These are phyloP conservation scores for Philonicus albiceps DNA, from an alignment of 2,888 invertebrate genomes.

Conservation along the genomic window DNA sequence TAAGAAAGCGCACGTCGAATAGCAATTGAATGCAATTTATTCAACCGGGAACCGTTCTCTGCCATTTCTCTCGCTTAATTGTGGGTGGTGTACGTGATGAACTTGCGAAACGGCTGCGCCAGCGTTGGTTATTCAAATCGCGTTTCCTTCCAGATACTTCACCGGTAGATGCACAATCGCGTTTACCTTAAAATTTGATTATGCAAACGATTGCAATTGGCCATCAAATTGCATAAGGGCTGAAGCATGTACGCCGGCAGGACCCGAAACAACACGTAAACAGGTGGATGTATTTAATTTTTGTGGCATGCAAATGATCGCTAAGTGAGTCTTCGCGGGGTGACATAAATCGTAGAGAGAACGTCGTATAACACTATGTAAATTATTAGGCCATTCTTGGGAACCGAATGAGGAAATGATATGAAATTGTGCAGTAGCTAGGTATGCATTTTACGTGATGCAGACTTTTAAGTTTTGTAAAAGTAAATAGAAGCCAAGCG, in stretches of 20 bases:
- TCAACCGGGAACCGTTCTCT: not conserved
- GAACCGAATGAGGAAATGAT: not conserved
- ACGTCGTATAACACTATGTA: not conserved
- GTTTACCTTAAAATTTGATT: not conserved
- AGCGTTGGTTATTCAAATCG: slow-evolving; percentile 1
- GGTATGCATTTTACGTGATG: not conserved
- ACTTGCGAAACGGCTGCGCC: slow-evolving; percentile 2
- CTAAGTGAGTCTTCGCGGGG: not conserved
- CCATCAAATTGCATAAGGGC: slow-evolving; percentile 9
- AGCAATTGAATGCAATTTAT: slow-evolving; percentile 8
- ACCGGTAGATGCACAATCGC: not conserved
- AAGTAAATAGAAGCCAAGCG: not conserved
- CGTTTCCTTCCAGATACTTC: slow-evolving; percentile 1
- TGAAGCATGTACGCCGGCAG: not conserved
- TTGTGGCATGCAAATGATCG: not conserved
- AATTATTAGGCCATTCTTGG: not conserved
- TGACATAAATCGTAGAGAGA: not conserved
- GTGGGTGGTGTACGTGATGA: slow-evolving; percentile 5
- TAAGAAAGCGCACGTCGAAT: not conserved
- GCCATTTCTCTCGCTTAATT: not conserved
- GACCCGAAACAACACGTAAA: not conserved
- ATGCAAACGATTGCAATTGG: slow-evolving; percentile 14
- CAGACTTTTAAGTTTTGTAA: not conserved
- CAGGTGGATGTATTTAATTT: not conserved
- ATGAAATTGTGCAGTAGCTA: not conserved